Conservation (phyloP, 2,113 vertebrate species). For the Meriones unguiculatus region DNA sequence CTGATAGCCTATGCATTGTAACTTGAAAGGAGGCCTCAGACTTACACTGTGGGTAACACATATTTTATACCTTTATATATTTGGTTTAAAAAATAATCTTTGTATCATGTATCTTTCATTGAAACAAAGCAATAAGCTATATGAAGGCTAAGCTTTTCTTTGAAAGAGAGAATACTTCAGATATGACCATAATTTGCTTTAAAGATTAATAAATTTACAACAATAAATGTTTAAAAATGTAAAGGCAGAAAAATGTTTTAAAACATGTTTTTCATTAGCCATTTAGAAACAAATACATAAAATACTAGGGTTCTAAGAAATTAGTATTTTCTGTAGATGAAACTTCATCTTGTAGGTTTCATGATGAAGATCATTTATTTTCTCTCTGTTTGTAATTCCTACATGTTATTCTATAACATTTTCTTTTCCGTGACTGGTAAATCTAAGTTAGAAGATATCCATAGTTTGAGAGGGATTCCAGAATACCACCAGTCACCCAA, state of each 20-base stretch:
- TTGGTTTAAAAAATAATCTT: neutral
- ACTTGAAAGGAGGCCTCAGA: neutral
- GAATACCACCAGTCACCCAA: neutral
- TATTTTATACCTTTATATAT: neutral
- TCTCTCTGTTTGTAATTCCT: neutral
- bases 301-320: neutral
- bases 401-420: neutral
- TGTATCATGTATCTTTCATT: neutral
- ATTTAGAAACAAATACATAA: neutral
- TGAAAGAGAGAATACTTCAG: neutral
- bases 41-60: neutral
- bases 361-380: neutral
- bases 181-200: neutral
- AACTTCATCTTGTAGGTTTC: constrained; percentile 3
- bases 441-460: neutral
- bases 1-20: neutral
- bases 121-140: neutral
- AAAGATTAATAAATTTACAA: neutral
- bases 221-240: neutral
- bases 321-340: neutral
- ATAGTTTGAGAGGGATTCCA: neutral
- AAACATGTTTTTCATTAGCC: neutral
- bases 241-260: neutral
- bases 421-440: neutral
- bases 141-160: neutral